phyloP scores from a whole-genome alignment of 2,888 invertebrate species.

The Melitaea athalia region DNA sequence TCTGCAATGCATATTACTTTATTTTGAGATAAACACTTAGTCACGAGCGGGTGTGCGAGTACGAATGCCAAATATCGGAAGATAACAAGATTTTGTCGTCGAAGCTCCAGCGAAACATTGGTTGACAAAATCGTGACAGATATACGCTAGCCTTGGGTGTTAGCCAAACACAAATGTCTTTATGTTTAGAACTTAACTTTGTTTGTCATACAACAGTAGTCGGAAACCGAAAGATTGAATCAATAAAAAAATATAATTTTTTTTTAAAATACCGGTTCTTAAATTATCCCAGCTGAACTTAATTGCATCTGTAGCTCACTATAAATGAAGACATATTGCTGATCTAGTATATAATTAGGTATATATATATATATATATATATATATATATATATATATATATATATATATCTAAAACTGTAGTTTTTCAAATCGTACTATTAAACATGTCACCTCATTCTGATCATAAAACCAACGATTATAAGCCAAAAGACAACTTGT shows the following conservation, averaged over 20 bases:
- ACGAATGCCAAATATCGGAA: conserved; percentile 23
- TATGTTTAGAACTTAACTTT: not conserved
- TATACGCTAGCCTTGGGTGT: conserved; percentile 25
- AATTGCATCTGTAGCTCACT: no score
- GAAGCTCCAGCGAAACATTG: conserved; percentile 23
- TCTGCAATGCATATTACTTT: not conserved
- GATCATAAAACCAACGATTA: no score
- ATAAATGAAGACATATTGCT: no score
- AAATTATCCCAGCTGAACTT: no score
- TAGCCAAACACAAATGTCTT: conserved; percentile 24
- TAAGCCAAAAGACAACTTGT: no score
- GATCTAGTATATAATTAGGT: no score
- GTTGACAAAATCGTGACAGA: conserved; percentile 23
- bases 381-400: no score
- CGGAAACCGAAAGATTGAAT: not conserved
- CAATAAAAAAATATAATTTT: not conserved
- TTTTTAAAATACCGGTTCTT: no score
- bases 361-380: no score
- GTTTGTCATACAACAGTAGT: not conserved
- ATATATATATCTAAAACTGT: no score
- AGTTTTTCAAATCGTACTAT: no score
- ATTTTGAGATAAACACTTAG: conserved; percentile 16
- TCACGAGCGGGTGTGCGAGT: conserved; percentile 10
- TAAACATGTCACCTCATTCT: no score
- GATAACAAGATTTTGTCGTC: conserved; percentile 18